Evolutionary conservation across 2,888 invertebrate genomes (phyloP).

Genomic region (Nephrotoma appendiculata): DNA sequence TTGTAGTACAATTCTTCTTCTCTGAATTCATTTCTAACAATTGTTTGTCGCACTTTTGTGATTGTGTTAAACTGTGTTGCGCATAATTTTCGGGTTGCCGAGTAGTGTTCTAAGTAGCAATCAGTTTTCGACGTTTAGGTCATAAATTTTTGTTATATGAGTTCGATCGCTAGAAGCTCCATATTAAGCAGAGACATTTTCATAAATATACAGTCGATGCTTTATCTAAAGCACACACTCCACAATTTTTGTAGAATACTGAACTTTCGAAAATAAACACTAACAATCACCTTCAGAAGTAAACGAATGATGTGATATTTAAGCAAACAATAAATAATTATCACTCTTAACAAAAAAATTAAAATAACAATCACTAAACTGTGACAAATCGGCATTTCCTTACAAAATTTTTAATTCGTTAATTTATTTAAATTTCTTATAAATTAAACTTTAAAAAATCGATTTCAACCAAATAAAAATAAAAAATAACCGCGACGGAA

Average conservation of each 20-base stretch:
- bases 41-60: too few species aligned
- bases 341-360: background rate
- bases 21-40: too few species aligned
- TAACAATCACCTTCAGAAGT: background rate
- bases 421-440: background rate
- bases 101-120: too few species aligned
- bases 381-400: background rate
- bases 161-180: too few species aligned
- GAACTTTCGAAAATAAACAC: background rate
- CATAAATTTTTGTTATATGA: too few species aligned
- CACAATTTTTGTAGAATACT: background rate
- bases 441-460: background rate
- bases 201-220: too few species aligned
- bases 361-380: background rate
- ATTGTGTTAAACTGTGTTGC: too few species aligned
- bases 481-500: background rate
- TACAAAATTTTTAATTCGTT: background rate
- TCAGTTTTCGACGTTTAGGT: too few species aligned
- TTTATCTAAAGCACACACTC: too few species aligned
- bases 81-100: too few species aligned
- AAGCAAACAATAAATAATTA: background rate
- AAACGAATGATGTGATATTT: background rate
- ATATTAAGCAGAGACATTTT: too few species aligned
- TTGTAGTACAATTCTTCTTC: too few species aligned
- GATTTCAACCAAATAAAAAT: background rate